Evolutionary conservation across 2,888 invertebrate genomes (phyloP).

Genomic region (Polyploca ridens): DNA sequence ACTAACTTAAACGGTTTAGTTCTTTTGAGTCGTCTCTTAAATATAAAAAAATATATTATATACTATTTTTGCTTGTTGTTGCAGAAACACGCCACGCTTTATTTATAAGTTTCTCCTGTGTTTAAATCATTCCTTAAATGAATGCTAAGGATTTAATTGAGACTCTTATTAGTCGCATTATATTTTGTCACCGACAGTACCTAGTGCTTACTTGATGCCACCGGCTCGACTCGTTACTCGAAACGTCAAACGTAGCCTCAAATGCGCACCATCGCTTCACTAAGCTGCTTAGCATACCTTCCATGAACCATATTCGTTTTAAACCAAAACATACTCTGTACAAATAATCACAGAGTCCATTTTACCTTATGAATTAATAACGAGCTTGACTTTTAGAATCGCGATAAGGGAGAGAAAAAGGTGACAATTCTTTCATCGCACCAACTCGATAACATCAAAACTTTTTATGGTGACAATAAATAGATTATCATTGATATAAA

Average conservation of each 20-base stretch:
- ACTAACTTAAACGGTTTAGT: too few species aligned
- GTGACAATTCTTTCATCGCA: slow-evolving; percentile 82
- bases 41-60: too few species aligned
- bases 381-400: slow-evolving; percentile 77
- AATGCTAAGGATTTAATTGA: not conserved
- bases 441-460: slow-evolving; percentile 79
- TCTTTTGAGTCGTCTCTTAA: too few species aligned
- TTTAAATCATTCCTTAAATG: not conserved
- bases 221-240: slow-evolving; percentile 65
- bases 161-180: slow-evolving; percentile 14
- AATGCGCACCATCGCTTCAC: slow-evolving; percentile 66
- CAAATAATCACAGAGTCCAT: slow-evolving; percentile 30
- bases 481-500: slow-evolving; percentile 83
- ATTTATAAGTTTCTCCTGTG: too few species aligned
- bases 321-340: slow-evolving; percentile 49
- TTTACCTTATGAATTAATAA: slow-evolving; percentile 24
- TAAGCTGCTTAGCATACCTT: slow-evolving; percentile 80
- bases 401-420: slow-evolving; percentile 70
- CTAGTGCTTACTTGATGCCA: slow-evolving; percentile 47
- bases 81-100: too few species aligned
- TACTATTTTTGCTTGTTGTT: too few species aligned
- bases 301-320: slow-evolving; percentile 30
- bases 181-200: slow-evolving; percentile 51
- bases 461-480: slow-evolving; percentile 83
- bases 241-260: slow-evolving; percentile 72